A percentile compares a stretch with the other conserved stretches of the same genome.
phyloP scores from a whole-genome alignment of 2,797 vertebrate species.

The Eptatretus atami region DNA sequence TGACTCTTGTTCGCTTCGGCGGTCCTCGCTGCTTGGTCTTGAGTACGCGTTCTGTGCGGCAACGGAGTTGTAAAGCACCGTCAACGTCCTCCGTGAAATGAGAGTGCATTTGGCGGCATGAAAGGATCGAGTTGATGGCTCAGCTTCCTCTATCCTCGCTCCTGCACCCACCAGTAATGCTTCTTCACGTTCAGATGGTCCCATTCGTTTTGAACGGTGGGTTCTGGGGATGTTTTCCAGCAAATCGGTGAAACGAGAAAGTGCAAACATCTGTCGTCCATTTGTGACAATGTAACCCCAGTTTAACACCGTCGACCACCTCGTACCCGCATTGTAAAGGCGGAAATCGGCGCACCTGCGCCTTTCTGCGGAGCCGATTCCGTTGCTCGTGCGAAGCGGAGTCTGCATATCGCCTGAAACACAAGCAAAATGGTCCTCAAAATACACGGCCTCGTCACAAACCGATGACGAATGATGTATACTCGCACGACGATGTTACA shows the following conservation, averaged over 20 bases:
- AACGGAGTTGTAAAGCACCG: slow-evolving; percentile 74
- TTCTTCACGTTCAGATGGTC: slow-evolving; percentile 90
- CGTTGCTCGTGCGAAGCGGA: no score
- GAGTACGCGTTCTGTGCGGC: slow-evolving; percentile 75
- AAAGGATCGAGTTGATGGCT: slow-evolving; percentile 96
- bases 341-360: slow-evolving; percentile 55
- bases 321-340: slow-evolving; percentile 94
- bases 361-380: slow-evolving; percentile 15
- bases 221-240: slow-evolving; percentile 96
- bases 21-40: slow-evolving; percentile 55
- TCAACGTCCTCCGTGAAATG: slow-evolving; percentile 93
- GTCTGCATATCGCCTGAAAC: no score
- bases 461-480: no score
- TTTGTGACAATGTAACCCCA: slow-evolving; percentile 95
- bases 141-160: slow-evolving; percentile 87
- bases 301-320: slow-evolving; percentile 88
- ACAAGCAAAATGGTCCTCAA: no score
- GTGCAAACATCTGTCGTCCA: slow-evolving; percentile 98
- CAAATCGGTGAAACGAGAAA: slow-evolving; percentile 96
- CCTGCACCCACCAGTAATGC: slow-evolving; percentile 88
- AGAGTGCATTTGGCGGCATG: slow-evolving; percentile 95
- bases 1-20: slow-evolving; percentile 12
- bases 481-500: no score
- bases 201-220: slow-evolving; percentile 99
- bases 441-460: no score